Evolutionary conservation across 2,113 vertebrate genomes (phyloP), one percentile per base, ranked within the genome.

Genomic region (Prunella fulvescens): DNA sequence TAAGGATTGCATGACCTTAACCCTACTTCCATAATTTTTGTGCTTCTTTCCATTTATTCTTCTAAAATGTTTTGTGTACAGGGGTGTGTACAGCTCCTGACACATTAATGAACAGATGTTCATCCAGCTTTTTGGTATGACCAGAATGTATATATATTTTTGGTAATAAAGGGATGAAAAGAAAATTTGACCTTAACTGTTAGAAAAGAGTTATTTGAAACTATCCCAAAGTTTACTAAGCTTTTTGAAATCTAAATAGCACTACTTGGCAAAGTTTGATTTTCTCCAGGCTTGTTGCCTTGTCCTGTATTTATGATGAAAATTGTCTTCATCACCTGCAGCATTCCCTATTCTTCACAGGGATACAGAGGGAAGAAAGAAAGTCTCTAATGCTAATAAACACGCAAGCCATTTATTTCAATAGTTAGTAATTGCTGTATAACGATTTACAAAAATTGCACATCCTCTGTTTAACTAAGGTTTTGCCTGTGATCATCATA

Each of bases 361-460:
- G 33, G 37, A 57, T 88, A 62, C 42, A 78, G 78, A 88, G 42
- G 24, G 50, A 48, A 95, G 79, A 64, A 83, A 90, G 83, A 88
- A 96, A 94, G 31, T 5, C 70, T 91, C 56, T 79, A 87, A 79
- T 93, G 54, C 73, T 92, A 96, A 95, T 96, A 96, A 97, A 96
- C 90, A 93, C 2, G 4, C 58, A 87, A 86, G 69, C 66, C 91
- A 86, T 95, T 97, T 91, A 94, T 91, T 88, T 96, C 78, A 96
- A 96, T 91, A 87, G 66, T 87, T 96, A 70, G 61, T 94, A 94
- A 97, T 87, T 4, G 0, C 84, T 81, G 26, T 54, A 48, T 96
- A 97, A 97, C 2, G 33, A 97, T 97, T 91, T 95, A 97, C 89
- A 95, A 96, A 97, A 94, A 90, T 81, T 88, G 76, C 61, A 86